Conservation (phyloP, 2,888 invertebrate species). For the Epinotia ramella region DNA sequence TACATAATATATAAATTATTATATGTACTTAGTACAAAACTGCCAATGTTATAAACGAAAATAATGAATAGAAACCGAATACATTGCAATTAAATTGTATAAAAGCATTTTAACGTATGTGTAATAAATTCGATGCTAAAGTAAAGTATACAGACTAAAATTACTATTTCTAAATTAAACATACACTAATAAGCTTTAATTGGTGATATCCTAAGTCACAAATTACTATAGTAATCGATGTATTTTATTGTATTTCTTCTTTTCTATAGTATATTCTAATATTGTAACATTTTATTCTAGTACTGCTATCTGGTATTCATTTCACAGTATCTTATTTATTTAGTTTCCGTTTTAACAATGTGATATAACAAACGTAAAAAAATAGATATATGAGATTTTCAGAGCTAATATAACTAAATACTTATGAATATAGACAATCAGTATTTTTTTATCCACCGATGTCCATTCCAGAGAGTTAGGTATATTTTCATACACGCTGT, state of each 20-base stretch:
- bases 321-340: background rate
- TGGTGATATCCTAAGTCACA: constrained; percentile 54
- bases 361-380: constrained; percentile 3
- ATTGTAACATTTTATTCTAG: constrained; percentile 10
- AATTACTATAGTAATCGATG: constrained; percentile 47
- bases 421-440: constrained; percentile 48
- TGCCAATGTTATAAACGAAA: background rate
- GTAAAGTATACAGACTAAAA: background rate
- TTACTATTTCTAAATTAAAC: constrained; percentile 17
- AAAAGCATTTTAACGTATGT: background rate
- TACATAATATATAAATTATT: background rate
- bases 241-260: constrained; percentile 37
- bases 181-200: constrained; percentile 37
- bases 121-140: constrained; percentile 5
- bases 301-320: background rate
- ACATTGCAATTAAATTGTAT: background rate
- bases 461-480: constrained; percentile 59
- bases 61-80: background rate
- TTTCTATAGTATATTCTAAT: background rate
- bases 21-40: background rate
- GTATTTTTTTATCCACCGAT: constrained; percentile 71
- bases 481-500: constrained; percentile 56
- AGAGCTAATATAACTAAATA: constrained; percentile 19
- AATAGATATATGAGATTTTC: constrained; percentile 20
- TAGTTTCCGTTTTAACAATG: background rate